Evolutionary conservation across 1,140 invertebrate genomes (phyloP).

Genomic region (Gryon sp.): DNA sequence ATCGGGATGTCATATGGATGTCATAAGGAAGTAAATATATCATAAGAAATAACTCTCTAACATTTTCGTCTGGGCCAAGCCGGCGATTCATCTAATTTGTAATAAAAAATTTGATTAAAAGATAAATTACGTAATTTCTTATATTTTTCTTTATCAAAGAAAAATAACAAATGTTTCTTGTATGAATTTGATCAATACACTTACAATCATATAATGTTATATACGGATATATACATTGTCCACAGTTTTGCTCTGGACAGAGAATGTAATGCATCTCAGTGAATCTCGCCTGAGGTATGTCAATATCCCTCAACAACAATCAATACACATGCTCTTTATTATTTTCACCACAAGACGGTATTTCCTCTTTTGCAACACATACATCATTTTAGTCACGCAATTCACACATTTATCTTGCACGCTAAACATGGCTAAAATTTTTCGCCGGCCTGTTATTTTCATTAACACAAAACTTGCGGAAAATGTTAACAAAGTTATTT

Average conservation of each 20-base stretch:
- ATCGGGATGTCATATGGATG: too few relatives aligned
- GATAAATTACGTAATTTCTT: too few relatives aligned
- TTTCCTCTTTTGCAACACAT: slow-evolving; percentile 1
- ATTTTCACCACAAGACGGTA: slow-evolving; percentile 8
- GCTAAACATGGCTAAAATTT: neutral
- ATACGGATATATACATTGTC: slow-evolving; percentile 14
- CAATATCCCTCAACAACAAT: slow-evolving; percentile 36
- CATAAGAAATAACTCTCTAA: too few relatives aligned
- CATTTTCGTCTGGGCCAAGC: too few relatives aligned
- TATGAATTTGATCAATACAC: too few relatives aligned
- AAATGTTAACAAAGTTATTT: slow-evolving; percentile 1
- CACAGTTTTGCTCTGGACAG: slow-evolving; percentile 19
- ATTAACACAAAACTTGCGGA: neutral
- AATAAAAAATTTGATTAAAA: too few relatives aligned
- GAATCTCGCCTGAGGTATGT: slow-evolving; percentile 43
- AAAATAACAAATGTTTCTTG: too few relatives aligned
- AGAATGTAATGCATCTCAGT: slow-evolving; percentile 19
- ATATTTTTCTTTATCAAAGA: too few relatives aligned
- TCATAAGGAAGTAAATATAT: too few relatives aligned
- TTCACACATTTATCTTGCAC: slow-evolving; percentile 8
- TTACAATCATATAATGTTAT: neutral
- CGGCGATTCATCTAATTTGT: too few relatives aligned
- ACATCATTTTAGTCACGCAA: slow-evolving; percentile 21
- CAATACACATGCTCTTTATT: slow-evolving; percentile 42
- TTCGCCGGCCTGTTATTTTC: too few relatives aligned